phyloP scores from a whole-genome alignment of 2,113 vertebrate genomes.

The Oenanthe oenanthe region DNA sequence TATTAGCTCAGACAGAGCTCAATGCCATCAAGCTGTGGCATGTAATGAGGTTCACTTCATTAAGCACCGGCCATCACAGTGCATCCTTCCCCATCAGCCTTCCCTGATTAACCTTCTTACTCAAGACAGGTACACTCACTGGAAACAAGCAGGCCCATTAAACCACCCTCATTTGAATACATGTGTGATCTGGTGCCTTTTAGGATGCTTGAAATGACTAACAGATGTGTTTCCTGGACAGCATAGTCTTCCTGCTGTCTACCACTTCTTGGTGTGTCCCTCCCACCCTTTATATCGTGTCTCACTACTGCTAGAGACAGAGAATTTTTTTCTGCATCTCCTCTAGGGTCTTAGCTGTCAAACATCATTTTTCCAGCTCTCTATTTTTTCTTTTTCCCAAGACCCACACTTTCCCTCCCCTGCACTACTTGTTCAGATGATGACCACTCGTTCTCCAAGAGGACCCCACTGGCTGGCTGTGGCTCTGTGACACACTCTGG shows the following conservation, averaged over 20 bases:
- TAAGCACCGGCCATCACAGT: neutral
- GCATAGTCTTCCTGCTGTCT: neutral
- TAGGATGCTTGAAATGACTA: neutral
- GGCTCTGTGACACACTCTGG: neutral
- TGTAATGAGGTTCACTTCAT: neutral
- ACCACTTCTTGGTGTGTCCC: neutral
- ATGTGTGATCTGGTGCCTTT: neutral
- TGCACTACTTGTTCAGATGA: neutral
- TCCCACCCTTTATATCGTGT: fast-evolving
- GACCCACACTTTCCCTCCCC: neutral
- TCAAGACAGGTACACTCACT: neutral
- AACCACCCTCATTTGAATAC: neutral
- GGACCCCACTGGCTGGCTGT: fast-evolving
- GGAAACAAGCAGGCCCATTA: neutral
- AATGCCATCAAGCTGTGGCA: neutral
- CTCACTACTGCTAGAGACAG: neutral
- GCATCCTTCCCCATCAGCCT: neutral
- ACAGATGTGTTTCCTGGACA: neutral
- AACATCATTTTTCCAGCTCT: neutral
- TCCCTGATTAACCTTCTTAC: neutral
- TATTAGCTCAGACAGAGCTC: neutral
- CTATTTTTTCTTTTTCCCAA: neutral
- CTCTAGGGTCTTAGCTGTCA: neutral
- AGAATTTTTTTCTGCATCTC: neutral
- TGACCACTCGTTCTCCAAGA: neutral